Percentiles rank a stretch among this genome's conserved stretches.
phyloP scores from a whole-genome alignment of 2,113 vertebrate species.

The Burhinus oedicnemus region DNA sequence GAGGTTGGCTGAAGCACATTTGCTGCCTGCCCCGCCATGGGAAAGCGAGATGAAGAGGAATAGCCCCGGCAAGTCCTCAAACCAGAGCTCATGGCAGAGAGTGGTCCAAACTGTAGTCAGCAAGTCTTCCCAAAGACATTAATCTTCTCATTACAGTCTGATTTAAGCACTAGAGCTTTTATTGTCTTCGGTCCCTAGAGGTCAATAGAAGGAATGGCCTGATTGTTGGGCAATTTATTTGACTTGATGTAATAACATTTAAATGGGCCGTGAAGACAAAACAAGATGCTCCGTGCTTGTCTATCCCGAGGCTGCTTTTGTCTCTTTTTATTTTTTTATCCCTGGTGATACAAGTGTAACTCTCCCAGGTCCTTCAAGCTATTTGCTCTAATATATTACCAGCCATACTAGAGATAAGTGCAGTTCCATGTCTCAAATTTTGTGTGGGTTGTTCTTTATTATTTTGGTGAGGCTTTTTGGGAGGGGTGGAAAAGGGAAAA shows the following conservation, averaged over 20 bases:
- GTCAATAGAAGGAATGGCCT: not conserved
- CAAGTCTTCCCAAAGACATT: not conserved
- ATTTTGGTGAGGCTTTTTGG: not conserved
- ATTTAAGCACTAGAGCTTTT: not conserved
- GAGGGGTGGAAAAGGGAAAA: not conserved
- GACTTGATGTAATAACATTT: not conserved
- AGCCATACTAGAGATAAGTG: not conserved
- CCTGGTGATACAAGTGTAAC: not conserved
- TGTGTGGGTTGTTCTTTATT: not conserved
- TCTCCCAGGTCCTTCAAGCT: not conserved
- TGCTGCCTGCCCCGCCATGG: not conserved
- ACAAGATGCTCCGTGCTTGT: not conserved
- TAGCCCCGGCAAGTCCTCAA: not conserved
- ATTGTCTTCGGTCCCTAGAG: not conserved
- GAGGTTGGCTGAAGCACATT: not conserved
- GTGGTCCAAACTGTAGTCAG: not conserved
- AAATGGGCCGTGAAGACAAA: not conserved
- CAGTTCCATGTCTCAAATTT: not conserved
- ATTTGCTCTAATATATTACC: not conserved
- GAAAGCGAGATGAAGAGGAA: not conserved
- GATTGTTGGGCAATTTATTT: constrained; percentile 28
- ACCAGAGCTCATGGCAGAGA: not conserved
- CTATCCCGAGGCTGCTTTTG: not conserved
- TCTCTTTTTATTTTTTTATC: not conserved
- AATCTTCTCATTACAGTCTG: not conserved